Evolutionary conservation across 1,140 invertebrate genomes (phyloP), one percentile per base, ranked within the genome.

Genomic region (Caerostris extrusa): DNA sequence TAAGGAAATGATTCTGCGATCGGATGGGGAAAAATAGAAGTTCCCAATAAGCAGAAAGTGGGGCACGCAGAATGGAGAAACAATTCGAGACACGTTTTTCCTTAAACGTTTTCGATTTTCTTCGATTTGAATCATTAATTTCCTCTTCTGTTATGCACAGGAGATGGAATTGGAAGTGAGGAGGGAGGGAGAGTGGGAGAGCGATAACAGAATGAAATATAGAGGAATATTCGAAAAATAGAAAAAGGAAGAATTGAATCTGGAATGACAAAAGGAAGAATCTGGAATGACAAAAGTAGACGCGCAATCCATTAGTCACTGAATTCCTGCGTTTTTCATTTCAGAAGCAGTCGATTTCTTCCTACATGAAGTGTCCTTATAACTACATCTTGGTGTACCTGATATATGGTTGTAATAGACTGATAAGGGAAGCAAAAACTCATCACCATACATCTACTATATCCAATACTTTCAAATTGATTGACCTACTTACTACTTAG

Each of bases 61-160:
- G 34, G 64, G 71, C 87, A 87, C 57, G 2, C 34, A 34, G 34
- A 34, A 34, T 2, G 50, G 57, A 90, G 88, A 91, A 91, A 91
- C 77, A 81, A 91, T 82, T 91, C 71, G 12, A 64, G 90, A 91
- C 90, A 91, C 90, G 90, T 91, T 82, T 91, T 82, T 19, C 90
- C 90, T 91, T 91, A 91, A 91, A 91, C 90, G 90, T 82, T 82
- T 91, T 91, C 90, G 90, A 91, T 91, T 91, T 91, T 91, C 71
- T 14, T 77, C 56, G 71, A 82, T 82, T 91, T 81, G 90, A 91
- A 91, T 91, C 90, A 91, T 91, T 91, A 91, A 91, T 82, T 91
- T 91, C 58, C 90, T 60, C 90, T 57, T 56, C 34, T 34, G 71
- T 61, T 61, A 82, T 91, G 85, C 7, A 87, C 34, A 64, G 50